phyloP scores from a whole-genome alignment of 1,140 invertebrate genomes.

The Drosophila ohnishii region DNA sequence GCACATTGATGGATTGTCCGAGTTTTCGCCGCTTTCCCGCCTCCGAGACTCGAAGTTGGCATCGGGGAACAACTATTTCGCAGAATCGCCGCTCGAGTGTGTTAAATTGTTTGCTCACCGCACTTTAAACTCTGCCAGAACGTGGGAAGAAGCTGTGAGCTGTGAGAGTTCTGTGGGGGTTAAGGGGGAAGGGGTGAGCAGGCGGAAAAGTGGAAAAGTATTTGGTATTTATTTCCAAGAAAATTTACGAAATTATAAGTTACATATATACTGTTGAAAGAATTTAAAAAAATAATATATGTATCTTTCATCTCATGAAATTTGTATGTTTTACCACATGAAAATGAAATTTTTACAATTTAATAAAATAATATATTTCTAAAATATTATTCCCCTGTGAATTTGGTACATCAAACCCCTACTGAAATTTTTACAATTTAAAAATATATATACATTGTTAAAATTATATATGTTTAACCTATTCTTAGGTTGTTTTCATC shows the following conservation, averaged over 20 bases:
- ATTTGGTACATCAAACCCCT: too few species aligned
- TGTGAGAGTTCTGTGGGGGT: not conserved
- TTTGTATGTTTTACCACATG: not conserved
- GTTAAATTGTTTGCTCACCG: conserved; percentile 67
- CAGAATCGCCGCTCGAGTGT: conserved; percentile 46
- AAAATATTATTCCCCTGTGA: not conserved
- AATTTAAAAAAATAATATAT: not conserved
- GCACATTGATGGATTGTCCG: conserved; percentile 68
- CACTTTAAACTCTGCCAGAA: conserved; percentile 41
- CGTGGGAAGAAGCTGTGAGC: conserved; percentile 56
- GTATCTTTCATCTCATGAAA: not conserved
- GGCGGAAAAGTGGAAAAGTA: not conserved
- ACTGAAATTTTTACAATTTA: too few species aligned
- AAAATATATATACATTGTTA: too few species aligned
- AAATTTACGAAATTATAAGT: not conserved
- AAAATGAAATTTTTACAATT: not conserved
- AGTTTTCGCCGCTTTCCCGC: conserved; percentile 17
- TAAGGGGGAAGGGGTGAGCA: not conserved
- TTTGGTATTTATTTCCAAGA: not conserved
- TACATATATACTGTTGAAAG: not conserved
- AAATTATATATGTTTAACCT: too few species aligned
- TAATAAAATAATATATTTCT: not conserved
- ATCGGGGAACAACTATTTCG: conserved; percentile 2
- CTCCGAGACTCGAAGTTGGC: conserved; percentile 3
- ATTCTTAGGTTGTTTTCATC: too few species aligned